Evolutionary conservation across 2,797 vertebrate genomes (phyloP), one percentile per base, ranked within the genome.

Genomic region (Sebastolobus alascanus): DNA sequence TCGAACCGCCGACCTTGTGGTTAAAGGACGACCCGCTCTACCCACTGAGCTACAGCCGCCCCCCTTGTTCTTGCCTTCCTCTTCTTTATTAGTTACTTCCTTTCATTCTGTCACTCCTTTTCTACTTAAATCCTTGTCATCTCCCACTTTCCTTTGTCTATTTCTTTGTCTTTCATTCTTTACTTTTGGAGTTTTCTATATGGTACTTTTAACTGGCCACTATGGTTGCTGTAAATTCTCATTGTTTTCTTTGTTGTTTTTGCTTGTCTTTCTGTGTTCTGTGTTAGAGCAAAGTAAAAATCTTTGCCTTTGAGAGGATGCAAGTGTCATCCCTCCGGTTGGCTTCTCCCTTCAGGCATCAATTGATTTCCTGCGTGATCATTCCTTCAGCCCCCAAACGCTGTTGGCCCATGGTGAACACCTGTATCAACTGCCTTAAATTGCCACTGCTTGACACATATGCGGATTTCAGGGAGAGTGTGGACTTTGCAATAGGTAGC

Each of bases 341-440:
- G 40, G 31, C 31, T 38, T 60, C 63, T 31, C 29, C 22, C 43
- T 20, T 61, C 55, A 68, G 18, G 18, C 64, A 68, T 61, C 64
- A 73, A 9, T 52, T 59, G 69, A 73, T 52, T 52, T 79, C 68
- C 18, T 67, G 52, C 63, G 40, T 68, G 43, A 63, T 63, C 14
- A 80, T 52, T 61, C 9, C 25, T 18, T 73, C 33, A 68, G 55
- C 54, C 18, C 12, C 31, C 2, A 13, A 46, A 73, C 14, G 5
- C 12, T 5, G 13, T 60, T 68, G 60, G 29, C 38, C 68, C 25
- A 14, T 59, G 31, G 40, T 5, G 3, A 73, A 67, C 40, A 60
- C 61, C 14, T 59, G 38, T 60, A 72, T 59, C 40, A 40, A n/a
- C 20, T 54, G n/a, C 52, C 52, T 61, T 22, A 25, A 63, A 37